Evolutionary conservation across 1,140 invertebrate species (phyloP).

Genomic region (Atta colombica): DNA sequence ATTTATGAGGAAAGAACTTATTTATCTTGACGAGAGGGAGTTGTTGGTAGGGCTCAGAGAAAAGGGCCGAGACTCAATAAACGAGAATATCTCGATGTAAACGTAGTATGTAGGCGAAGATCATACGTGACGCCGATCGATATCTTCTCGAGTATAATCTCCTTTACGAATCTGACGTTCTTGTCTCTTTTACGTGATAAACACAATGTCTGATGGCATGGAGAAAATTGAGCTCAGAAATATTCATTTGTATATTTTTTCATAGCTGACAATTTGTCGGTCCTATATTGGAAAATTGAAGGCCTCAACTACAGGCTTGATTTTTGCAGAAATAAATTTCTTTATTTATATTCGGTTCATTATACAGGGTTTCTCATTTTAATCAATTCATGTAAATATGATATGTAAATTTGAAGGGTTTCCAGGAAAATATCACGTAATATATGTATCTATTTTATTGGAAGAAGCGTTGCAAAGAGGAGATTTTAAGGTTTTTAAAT

Average conservation of each 20-base stretch:
- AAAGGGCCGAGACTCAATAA: slow-evolving; percentile 34
- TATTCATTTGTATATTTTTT: slow-evolving; percentile 23
- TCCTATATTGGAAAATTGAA: not conserved
- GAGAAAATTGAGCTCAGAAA: slow-evolving; percentile 24
- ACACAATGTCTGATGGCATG: slow-evolving; percentile 1
- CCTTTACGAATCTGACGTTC: slow-evolving; percentile 44
- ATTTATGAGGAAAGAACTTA: slow-evolving; percentile 62
- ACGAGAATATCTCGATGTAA: slow-evolving; percentile 41
- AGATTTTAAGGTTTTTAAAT: slow-evolving; percentile 2
- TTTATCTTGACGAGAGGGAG: slow-evolving; percentile 49
- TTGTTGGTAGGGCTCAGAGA: slow-evolving; percentile 28
- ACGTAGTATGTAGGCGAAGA: slow-evolving; percentile 30
- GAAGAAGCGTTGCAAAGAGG: not conserved
- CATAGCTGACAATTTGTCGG: not conserved
- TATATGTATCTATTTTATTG: slow-evolving; percentile 23
- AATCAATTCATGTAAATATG: slow-evolving; percentile 27
- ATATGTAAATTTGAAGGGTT: slow-evolving; percentile 17
- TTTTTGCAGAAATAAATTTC: slow-evolving; percentile 8
- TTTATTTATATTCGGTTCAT: slow-evolving; percentile 34
- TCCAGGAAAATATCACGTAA: not conserved
- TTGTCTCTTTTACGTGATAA: slow-evolving; percentile 4
- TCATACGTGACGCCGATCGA: slow-evolving; percentile 43
- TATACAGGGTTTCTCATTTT: slow-evolving; percentile 8
- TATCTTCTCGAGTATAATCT: slow-evolving; percentile 49
- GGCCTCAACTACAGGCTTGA: not conserved